A percentile compares a stretch with the other conserved stretches of the same genome.
phyloP scores from a whole-genome alignment of 2,113 vertebrate genomes.

The Accipiter cooperii region DNA sequence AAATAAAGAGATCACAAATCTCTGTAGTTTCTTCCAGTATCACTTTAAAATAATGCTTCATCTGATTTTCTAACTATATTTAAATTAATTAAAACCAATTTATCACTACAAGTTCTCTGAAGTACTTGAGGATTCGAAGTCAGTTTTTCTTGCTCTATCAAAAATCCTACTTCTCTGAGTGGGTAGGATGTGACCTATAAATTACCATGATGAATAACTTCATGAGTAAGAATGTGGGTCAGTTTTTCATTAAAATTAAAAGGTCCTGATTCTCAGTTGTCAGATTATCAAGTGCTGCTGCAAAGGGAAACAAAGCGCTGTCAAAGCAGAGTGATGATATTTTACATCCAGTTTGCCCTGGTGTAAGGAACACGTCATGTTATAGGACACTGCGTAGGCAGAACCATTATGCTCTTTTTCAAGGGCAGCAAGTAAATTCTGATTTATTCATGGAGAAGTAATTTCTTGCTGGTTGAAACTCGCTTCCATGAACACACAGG shows the following conservation, averaged over 20 bases:
- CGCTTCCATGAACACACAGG: not conserved
- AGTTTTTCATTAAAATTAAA: constrained; percentile 60
- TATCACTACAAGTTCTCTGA: constrained; percentile 29
- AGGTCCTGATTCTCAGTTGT: constrained; percentile 2
- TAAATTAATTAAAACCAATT: constrained; percentile 57
- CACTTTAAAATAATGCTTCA: constrained; percentile 15
- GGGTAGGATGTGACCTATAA: constrained; percentile 35
- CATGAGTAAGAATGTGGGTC: not conserved
- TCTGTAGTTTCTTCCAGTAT: not conserved
- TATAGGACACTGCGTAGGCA: not conserved
- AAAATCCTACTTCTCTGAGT: not conserved
- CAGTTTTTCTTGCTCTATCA: constrained; percentile 5
- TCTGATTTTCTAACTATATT: constrained; percentile 24
- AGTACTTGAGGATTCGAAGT: not conserved
- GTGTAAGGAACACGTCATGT: not conserved
- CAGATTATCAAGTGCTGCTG: not conserved
- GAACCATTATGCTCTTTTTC: not conserved
- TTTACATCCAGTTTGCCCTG: not conserved
- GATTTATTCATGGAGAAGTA: not conserved
- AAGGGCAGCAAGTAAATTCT: constrained; percentile 29
- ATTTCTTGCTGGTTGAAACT: not conserved
- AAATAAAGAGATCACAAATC: not conserved
- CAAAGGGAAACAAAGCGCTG: not conserved
- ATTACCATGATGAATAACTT: constrained; percentile 30
- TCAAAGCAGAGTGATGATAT: not conserved